Conservation (phyloP, 2,113 vertebrate species). For the Scortum barcoo region DNA sequence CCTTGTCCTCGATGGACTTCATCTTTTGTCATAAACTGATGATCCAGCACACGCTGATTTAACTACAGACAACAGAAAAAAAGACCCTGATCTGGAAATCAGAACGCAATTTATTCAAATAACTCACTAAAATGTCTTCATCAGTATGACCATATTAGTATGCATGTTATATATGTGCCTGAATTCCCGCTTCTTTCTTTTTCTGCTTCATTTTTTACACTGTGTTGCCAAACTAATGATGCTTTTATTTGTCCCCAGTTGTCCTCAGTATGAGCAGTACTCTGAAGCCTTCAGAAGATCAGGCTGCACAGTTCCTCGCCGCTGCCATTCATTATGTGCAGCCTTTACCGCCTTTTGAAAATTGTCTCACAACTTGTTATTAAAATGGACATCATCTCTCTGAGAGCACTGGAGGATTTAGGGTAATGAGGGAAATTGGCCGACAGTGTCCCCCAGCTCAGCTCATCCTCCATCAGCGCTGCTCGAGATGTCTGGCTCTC, state of each 20-base stretch:
- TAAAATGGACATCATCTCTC: conserved; percentile 59
- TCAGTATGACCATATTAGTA: not conserved
- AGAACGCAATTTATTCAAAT: not conserved
- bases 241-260: conserved; percentile 14
- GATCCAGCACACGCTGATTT: not conserved
- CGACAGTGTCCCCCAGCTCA: conserved; percentile 55
- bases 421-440: conserved; percentile 66
- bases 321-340: conserved; percentile 37
- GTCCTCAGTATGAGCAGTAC: not conserved
- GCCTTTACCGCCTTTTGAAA: conserved; percentile 54
- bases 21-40: conserved; percentile 1
- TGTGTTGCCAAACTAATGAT: not conserved
- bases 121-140: not conserved
- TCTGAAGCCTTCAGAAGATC: conserved; percentile 32
- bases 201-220: not conserved
- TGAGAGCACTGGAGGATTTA: conserved; percentile 56
- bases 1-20: not conserved
- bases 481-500: conserved; percentile 41
- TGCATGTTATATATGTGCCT: not conserved
- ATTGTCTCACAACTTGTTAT: conserved; percentile 53
- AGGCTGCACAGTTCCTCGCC: not conserved
- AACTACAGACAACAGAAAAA: not conserved
- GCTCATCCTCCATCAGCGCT: conserved; percentile 52
- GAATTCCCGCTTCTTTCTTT: not conserved
- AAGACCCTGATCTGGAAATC: not conserved